Evolutionary conservation across 2,888 invertebrate species (phyloP).

Genomic region (Habrosyne pyritoides): DNA sequence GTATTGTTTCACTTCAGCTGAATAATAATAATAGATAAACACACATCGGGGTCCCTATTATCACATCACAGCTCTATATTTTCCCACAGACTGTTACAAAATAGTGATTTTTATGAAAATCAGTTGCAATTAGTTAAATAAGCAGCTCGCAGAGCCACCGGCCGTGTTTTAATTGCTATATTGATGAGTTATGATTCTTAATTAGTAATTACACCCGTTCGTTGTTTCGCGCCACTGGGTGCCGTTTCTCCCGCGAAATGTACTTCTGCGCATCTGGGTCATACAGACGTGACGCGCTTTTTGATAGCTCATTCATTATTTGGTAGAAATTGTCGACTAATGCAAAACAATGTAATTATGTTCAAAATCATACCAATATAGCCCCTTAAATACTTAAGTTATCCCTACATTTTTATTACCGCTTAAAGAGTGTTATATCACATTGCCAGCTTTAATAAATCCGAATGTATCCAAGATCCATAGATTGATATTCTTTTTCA

Average conservation of each 20-base stretch:
- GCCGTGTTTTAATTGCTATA: conserved; percentile 68
- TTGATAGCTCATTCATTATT: not conserved
- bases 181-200: conserved; percentile 73
- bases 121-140: conserved; percentile 67
- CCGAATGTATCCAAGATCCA: too few relatives aligned
- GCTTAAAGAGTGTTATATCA: too few relatives aligned
- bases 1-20: too few relatives aligned
- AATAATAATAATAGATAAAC: too few relatives aligned
- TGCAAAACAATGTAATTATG: not conserved
- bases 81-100: conserved; percentile 48
- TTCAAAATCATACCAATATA: not conserved
- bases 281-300: not conserved
- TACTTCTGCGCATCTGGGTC: not conserved
- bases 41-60: too few relatives aligned
- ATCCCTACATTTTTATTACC: not conserved
- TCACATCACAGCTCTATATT: conserved; percentile 52
- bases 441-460: too few relatives aligned
- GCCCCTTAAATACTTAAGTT: too few relatives aligned
- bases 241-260: conserved; percentile 4
- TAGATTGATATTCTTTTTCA: too few relatives aligned
- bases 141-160: conserved; percentile 34
- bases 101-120: conserved; percentile 67
- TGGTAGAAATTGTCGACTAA: not conserved
- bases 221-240: conserved; percentile 37
- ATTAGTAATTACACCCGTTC: conserved; percentile 69